Evolutionary conservation across 2,888 invertebrate genomes (phyloP), one percentile per base, ranked within the genome.

Genomic region (Aromia moschata): DNA sequence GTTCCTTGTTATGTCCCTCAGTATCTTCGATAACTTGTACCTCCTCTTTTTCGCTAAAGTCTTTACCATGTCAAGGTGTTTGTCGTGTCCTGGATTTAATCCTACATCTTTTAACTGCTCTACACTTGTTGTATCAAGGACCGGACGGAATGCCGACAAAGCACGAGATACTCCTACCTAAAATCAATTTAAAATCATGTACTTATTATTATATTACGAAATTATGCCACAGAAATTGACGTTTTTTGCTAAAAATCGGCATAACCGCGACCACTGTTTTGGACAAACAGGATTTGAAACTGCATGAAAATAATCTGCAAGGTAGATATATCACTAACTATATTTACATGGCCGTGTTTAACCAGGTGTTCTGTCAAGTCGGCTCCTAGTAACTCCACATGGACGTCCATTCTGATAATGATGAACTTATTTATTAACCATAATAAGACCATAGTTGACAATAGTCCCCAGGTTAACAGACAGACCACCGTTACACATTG

Each of bases 281-380:
- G n/a, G n/a, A n/a, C n/a, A n/a, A n/a, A n/a, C n/a, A n/a, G n/a
- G n/a, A n/a, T n/a, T n/a, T n/a, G n/a, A n/a, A n/a, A n/a, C n/a
- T n/a, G n/a, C n/a, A n/a, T n/a, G n/a, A n/a, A n/a, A n/a, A n/a
- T n/a, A n/a, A n/a, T n/a, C n/a, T n/a, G n/a, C n/a, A n/a, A n/a
- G n/a, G n/a, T n/a, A n/a, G n/a, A n/a, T n/a, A n/a, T 25, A 55
- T 17, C 14, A 54, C 55, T 58, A 62, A 60, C 63, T 60, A 63
- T 67, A 71, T 62, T 73, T 75, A 89, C 89, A 81, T 87, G 83
- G 40, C 85, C 83, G 74, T 94, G 93, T 43, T 90, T 84, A 40
- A 95, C 89, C 65, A 87, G 85, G 77, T 96, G 96, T 75, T 96
- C 96, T 1, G 91, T 90, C 25, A 95, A 83, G 81, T 96, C 96